Conservation (phyloP, 1,140 invertebrate species). For the Pseudoatta argentina region DNA sequence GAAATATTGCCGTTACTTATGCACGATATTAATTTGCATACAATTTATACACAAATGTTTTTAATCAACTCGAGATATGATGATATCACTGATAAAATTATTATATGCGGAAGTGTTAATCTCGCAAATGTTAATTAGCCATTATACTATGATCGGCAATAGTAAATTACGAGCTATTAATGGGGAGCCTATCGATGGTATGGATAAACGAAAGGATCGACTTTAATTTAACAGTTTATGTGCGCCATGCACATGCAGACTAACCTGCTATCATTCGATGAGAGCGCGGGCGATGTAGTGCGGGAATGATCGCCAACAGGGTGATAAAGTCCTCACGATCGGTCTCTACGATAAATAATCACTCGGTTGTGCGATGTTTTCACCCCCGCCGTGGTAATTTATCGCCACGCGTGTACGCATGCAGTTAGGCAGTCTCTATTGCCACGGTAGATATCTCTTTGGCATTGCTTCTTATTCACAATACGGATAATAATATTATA, state of each 20-base stretch:
- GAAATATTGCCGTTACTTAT: neutral
- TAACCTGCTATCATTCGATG: conserved; percentile 30
- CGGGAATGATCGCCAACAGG: conserved; percentile 48
- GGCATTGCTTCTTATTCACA: neutral
- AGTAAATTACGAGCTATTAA: conserved; percentile 54
- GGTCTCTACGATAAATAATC: conserved; percentile 63
- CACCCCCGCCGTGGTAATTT: conserved; percentile 55
- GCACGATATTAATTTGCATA: neutral
- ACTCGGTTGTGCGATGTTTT: conserved; percentile 55
- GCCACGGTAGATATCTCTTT: neutral
- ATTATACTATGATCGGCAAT: conserved; percentile 32
- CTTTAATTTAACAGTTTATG: conserved; percentile 59
- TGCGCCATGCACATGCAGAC: conserved; percentile 11
- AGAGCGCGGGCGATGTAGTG: conserved; percentile 23
- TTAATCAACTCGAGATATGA: neutral
- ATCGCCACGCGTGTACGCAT: conserved; percentile 8
- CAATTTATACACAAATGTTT: neutral
- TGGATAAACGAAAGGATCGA: conserved; percentile 45
- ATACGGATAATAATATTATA: conserved; percentile 5
- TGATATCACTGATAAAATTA: conserved; percentile 24
- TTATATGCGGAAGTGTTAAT: conserved; percentile 31
- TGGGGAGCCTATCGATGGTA: conserved; percentile 28
- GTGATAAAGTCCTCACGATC: conserved; percentile 64
- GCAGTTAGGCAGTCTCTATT: conserved; percentile 19
- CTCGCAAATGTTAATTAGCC: conserved; percentile 49